Conservation (phyloP, 2,888 invertebrate species). For the Meiosimyza platycephala region DNA sequence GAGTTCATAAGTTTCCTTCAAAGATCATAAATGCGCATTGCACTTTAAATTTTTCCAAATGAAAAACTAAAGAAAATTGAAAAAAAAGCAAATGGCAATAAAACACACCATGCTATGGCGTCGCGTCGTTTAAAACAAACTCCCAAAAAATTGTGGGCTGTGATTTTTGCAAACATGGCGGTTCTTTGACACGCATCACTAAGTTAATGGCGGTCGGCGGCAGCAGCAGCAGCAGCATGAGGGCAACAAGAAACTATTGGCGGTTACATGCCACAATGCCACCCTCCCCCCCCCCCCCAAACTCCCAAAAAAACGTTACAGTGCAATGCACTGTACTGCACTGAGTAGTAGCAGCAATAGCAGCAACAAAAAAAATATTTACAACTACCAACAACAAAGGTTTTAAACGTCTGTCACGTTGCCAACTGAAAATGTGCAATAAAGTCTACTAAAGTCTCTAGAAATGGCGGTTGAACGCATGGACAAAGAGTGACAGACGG, state of each 20-base stretch:
- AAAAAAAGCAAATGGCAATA: constrained; percentile 37
- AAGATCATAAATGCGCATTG: too few species aligned
- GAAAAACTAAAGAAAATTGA: too few species aligned
- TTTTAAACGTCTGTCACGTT: constrained; percentile 24
- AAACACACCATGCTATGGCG: constrained; percentile 54
- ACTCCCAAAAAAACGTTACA: background rate
- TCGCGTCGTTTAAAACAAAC: constrained; percentile 50
- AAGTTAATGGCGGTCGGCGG: constrained; percentile 17
- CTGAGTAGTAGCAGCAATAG: constrained; percentile 19
- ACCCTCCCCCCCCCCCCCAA: background rate
- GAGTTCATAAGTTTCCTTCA: too few species aligned
- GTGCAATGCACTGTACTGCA: constrained; percentile 10
- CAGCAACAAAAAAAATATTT: constrained; percentile 1
- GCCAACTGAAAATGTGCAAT: constrained; percentile 31
- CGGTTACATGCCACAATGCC: background rate
- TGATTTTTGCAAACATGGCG: constrained; percentile 24
- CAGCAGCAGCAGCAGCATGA: background rate
- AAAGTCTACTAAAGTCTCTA: constrained; percentile 15
- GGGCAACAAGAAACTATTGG: background rate
- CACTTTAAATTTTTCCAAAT: too few species aligned
- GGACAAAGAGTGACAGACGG: constrained; percentile 6
- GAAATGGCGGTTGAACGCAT: constrained; percentile 1
- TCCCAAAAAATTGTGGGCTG: constrained; percentile 23
- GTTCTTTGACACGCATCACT: constrained; percentile 25
- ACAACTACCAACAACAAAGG: constrained; percentile 23